Evolutionary conservation across 2,113 vertebrate species (phyloP), one percentile per base, ranked within the genome.

Genomic region (Tichodroma muraria): DNA sequence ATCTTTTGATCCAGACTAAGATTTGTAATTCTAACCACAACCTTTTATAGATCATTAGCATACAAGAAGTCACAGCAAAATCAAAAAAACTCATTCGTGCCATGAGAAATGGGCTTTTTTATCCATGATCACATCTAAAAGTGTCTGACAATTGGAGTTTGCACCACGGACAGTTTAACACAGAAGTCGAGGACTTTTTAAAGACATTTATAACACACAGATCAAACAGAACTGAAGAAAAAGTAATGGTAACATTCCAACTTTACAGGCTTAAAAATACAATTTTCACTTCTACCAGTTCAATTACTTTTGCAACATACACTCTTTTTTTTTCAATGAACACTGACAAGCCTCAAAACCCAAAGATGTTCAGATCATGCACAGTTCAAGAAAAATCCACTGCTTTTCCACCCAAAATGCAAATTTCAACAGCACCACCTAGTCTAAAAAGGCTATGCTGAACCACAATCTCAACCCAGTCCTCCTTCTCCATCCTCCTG

Each of bases 21-120:
- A 84, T 91, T 94, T 90, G 94, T 95, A 91, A 94, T 88, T 96
- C 91, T 94, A 95, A 95, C 91, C 76, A 80, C 91, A 95, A 88
- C 37, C 63, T 93, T 95, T 95, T 95, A 88, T 24, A 88, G 88
- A 85, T 96, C 84, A 66, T 95, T 92, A 95, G 76, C 1, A n/a
- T 53, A 70, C 56, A 95, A 78, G 83, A 95, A 92, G 76, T 42
- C 81, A 89, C 47, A 45, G 59, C 3, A 18, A 96, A 95, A 96
- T 93, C 76, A 95, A 86, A 97, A 54, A 71, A 68, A 28, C 71
- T 94, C 68, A 42, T 94, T 95, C 30, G 11, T 79, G 66, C 37
- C 37, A 42, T 22, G n/a, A 85, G 59, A 90, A 91, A 89, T 13
- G 22, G 45, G 38, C 27, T 76, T 80, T 84, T 84, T 90, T 60